phyloP scores from a whole-genome alignment of 2,888 invertebrate species.

The Arrhopalites spinosus region DNA sequence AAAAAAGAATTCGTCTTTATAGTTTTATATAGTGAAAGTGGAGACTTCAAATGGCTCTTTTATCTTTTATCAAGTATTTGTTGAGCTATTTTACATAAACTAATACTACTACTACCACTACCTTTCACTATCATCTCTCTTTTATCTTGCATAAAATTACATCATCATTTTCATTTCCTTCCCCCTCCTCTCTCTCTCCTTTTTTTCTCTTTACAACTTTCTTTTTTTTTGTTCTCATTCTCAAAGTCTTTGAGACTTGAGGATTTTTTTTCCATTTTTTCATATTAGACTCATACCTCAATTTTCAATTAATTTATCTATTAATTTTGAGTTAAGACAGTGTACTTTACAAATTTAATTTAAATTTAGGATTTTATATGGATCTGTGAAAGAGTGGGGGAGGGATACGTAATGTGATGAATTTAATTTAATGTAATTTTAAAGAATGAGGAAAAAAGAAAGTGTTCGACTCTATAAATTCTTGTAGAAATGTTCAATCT shows the following conservation, averaged over 20 bases:
- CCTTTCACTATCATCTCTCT: not conserved
- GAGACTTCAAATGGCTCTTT: not conserved
- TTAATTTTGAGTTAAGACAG: not conserved
- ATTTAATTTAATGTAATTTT: no score
- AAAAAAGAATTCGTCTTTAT: no score
- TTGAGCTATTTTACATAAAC: not conserved
- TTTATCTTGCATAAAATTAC: not conserved
- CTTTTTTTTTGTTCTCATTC: not conserved
- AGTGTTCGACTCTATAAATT: no score
- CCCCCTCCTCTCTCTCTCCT: not conserved
- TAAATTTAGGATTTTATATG: no score
- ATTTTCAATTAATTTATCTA: not conserved
- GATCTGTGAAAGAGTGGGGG: no score
- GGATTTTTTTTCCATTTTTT: not conserved
- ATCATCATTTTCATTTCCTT: not conserved
- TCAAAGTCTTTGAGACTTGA: not conserved
- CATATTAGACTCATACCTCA: not conserved
- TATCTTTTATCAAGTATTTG: conserved; percentile 1
- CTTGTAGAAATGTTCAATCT: no score
- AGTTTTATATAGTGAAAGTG: no score
- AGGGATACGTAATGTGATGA: no score
- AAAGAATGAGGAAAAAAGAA: no score
- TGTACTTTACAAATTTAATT: not conserved
- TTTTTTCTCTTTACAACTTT: not conserved
- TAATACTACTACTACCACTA: not conserved